phyloP scores from a whole-genome alignment of 2,113 vertebrate genomes.

The Stegostoma tigrinum region DNA sequence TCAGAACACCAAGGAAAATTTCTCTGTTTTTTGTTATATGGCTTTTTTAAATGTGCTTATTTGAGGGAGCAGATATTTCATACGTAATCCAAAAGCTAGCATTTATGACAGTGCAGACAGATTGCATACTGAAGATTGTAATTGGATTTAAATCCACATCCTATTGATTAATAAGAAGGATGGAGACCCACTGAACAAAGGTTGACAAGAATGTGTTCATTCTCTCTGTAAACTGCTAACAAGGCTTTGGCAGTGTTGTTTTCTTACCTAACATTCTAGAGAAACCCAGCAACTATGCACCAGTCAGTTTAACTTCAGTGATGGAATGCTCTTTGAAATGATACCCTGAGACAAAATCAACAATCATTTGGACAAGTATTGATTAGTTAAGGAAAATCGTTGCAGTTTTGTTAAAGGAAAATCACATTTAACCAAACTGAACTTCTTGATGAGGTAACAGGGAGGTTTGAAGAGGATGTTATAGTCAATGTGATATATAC shows the following conservation, averaged over 20 bases:
- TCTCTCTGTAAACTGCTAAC: neutral
- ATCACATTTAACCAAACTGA: neutral
- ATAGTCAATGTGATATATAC: neutral
- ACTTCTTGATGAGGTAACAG: neutral
- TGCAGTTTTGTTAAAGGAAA: neutral
- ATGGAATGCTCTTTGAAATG: neutral
- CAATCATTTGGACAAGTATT: neutral
- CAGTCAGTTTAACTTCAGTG: neutral
- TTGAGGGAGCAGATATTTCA: neutral
- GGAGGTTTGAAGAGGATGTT: neutral
- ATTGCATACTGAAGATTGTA: neutral
- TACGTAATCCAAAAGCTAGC: neutral
- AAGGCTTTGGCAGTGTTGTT: neutral
- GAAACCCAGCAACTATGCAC: neutral
- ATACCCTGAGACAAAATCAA: neutral
- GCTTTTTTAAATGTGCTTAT: neutral
- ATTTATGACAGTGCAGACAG: neutral
- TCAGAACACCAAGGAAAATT: neutral
- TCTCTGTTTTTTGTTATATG: neutral
- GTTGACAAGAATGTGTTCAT: neutral
- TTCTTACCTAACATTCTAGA: neutral
- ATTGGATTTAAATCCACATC: neutral
- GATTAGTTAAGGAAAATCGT: neutral
- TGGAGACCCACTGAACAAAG: neutral
- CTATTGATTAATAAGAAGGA: neutral